Evolutionary conservation across 2,888 invertebrate species (phyloP), one percentile per base, ranked within the genome.

Genomic region (Schizotus pectinicornis): DNA sequence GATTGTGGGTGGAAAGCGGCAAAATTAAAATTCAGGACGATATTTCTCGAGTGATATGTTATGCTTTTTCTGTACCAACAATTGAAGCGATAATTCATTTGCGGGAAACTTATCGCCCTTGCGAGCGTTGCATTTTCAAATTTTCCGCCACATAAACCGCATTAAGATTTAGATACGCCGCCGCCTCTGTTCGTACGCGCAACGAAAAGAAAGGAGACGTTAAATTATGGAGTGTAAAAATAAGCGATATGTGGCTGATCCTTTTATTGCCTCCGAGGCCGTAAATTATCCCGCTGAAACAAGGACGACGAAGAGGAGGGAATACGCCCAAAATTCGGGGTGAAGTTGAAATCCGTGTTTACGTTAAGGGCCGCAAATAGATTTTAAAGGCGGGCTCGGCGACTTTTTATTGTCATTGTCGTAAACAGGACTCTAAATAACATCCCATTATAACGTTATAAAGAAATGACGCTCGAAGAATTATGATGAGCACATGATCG

Each of bases 161-260:
- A 67, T 75, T 73, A 73, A 74, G 74, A 73, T 74, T 74, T 73
- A 72, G 72, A 69, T 71, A 70, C 66, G 69, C 68, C 61, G 60
- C 63, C 68, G 69, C 68, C 63, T 65, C 63, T 59, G 59, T 22
- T 22, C 22, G 22, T 22, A 22, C 2, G 59, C 63, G 61, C 52
- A 60, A 65, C 58, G 63, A 61, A 63, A 67, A 65, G 67, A 70
- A 71, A 67, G 70, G 66, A 70, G 69, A 70, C 70, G 63, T 70
- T 75, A 76, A 77, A 73, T 77, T 76, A 76, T 76, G 74, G 72
- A 73, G 75, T 77, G 76, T 73, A 77, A 76, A 76, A 76, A 76
- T 74, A 75, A 74, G 74, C 75, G 75, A 76, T 77, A 76, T 76
- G 75, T 76, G 74, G 72, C 73, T 74, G 76, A 76, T 76, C 74